Conservation (phyloP, 2,888 invertebrate species). For the Eucriotettix oculatus region DNA sequence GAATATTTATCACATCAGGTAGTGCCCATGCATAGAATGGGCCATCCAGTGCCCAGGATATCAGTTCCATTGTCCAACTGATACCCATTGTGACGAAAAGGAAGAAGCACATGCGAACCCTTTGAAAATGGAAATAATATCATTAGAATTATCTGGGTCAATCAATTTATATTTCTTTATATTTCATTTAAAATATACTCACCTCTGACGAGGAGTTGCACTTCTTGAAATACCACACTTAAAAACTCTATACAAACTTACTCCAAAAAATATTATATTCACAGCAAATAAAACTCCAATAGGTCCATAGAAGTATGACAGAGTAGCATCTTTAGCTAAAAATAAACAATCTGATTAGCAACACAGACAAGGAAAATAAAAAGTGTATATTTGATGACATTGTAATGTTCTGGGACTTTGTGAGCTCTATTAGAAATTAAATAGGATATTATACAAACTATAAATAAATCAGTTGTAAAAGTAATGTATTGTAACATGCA, state of each 20-base stretch:
- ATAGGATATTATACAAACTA: too few relatives aligned
- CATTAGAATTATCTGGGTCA: too few relatives aligned
- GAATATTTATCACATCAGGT: conserved; percentile 16
- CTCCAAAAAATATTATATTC: conserved; percentile 36
- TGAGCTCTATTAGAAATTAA: too few relatives aligned
- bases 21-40: conserved; percentile 15
- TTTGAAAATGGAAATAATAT: conserved; percentile 15
- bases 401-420: too few relatives aligned
- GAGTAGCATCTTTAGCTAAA: conserved; percentile 22
- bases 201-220: not conserved
- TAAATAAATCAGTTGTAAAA: too few relatives aligned
- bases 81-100: conserved; percentile 49
- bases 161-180: too few relatives aligned
- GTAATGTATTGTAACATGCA: too few relatives aligned
- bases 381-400: too few relatives aligned
- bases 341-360: too few relatives aligned
- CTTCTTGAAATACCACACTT: not conserved
- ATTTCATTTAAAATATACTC: not conserved
- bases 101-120: conserved; percentile 38
- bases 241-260: conserved; percentile 26
- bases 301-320: conserved; percentile 45
- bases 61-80: conserved; percentile 53
- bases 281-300: conserved; percentile 35
- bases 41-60: conserved; percentile 43
- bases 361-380: too few relatives aligned